Evolutionary conservation across 2,797 vertebrate genomes (phyloP).

Genomic region (Aplochiton taeniatus): DNA sequence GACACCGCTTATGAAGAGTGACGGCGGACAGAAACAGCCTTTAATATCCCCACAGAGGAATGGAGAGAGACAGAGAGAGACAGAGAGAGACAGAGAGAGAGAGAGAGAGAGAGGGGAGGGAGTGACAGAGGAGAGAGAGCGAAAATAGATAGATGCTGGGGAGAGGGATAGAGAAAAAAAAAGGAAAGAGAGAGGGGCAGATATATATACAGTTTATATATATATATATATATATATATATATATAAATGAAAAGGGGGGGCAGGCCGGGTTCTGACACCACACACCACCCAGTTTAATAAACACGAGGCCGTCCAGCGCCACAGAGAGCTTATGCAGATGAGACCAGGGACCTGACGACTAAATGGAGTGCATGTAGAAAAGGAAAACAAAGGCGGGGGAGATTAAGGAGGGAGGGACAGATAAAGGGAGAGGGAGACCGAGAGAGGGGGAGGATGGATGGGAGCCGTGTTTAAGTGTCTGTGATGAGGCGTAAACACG

Average conservation of each 20-base stretch:
- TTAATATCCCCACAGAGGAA: constrained; percentile 73
- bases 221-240: too few species aligned
- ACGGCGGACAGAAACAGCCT: constrained; percentile 75
- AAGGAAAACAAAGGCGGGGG: constrained; percentile 38
- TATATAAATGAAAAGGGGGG: constrained; percentile 49
- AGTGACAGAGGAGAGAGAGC: constrained; percentile 41
- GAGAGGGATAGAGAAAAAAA: constrained; percentile 33
- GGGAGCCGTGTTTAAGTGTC: constrained; percentile 63
- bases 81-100: neutral
- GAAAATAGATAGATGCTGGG: constrained; percentile 17
- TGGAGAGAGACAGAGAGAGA: neutral
- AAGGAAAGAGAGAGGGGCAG: constrained; percentile 6
- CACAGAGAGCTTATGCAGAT: constrained; percentile 73
- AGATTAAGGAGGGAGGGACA: constrained; percentile 1
- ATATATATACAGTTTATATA: too few species aligned
- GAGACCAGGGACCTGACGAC: constrained; percentile 74
- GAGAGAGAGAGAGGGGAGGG: constrained; percentile 34
- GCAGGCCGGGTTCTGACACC: constrained; percentile 65
- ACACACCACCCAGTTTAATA: constrained; percentile 77
- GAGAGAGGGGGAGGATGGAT: constrained; percentile 33
- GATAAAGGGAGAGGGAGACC: constrained; percentile 61
- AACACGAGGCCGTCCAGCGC: constrained; percentile 74
- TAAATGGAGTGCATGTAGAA: constrained; percentile 72
- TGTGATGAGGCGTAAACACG: constrained; percentile 74
- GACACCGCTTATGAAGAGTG: constrained; percentile 78